These are phyloP conservation scores for Quadroppia sp. DNA, from an alignment of 2,888 invertebrate genomes.

Conservation along the genomic window DNA sequence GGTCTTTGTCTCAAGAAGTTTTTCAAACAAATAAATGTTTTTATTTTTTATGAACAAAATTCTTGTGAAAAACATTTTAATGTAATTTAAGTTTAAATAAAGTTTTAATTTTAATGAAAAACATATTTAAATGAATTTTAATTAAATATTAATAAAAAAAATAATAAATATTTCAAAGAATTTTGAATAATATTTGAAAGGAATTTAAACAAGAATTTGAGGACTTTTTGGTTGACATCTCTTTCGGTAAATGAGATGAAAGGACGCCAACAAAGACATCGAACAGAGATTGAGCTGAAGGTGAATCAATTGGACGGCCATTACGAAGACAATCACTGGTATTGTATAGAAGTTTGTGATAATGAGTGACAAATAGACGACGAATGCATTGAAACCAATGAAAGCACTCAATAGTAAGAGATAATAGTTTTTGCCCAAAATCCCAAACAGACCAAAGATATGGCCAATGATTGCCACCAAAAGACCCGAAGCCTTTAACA, in stretches of 20 bases:
- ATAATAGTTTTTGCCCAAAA: not conserved
- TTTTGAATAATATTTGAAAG: no score
- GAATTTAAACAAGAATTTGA: no score
- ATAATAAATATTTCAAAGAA: no score
- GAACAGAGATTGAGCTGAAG: not conserved
- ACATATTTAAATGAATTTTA: no score
- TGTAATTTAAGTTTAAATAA: no score
- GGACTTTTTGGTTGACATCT: not conserved
- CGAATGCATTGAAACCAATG: not conserved
- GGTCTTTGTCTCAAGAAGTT: no score
- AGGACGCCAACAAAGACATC: not conserved
- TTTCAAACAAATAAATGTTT: no score
- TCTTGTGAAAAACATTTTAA: no score
- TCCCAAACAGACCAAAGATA: not conserved
- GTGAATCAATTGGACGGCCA: not conserved
- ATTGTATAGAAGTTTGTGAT: not conserved
- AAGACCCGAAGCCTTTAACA: not conserved
- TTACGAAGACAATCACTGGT: not conserved
- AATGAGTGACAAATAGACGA: not conserved
- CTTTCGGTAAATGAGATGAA: not conserved
- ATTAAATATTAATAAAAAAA: no score
- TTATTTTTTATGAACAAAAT: no score
- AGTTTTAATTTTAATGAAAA: no score
- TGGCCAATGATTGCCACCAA: not conserved
- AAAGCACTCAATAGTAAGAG: not conserved